These are phyloP conservation scores for Clinocottus analis DNA, from an alignment of 2,113 vertebrate genomes.

Conservation along the genomic window DNA sequence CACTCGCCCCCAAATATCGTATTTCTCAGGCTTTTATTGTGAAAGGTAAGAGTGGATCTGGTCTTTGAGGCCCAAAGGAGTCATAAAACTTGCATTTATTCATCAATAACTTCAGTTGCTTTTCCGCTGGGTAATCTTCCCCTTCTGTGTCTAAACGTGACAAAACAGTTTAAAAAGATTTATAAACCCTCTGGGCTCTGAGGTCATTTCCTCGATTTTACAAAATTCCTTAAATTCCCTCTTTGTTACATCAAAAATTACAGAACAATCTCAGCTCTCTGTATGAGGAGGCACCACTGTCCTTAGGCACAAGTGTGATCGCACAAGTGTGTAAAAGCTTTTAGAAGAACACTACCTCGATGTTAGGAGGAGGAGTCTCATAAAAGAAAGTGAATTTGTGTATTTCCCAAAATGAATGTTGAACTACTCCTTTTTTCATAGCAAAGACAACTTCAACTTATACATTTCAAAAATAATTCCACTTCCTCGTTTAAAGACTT, in stretches of 20 bases:
- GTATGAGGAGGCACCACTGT: too few species aligned
- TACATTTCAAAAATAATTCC: too few species aligned
- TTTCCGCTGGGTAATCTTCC: not conserved
- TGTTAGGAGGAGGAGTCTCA: not conserved
- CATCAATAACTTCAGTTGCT: not conserved
- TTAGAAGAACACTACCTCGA: too few species aligned
- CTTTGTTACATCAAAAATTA: too few species aligned
- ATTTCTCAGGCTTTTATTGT: constrained; percentile 1
- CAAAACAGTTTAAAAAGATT: not conserved
- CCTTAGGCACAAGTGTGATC: too few species aligned
- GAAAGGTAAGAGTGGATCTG: not conserved
- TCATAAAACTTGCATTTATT: not conserved
- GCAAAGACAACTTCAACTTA: not conserved
- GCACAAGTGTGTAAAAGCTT: too few species aligned
- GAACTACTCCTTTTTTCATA: not conserved
- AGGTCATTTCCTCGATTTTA: too few species aligned
- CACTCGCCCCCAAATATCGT: not conserved
- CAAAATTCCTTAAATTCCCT: too few species aligned
- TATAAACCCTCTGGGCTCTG: too few species aligned
- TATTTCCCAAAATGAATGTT: not conserved
- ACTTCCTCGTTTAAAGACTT: not conserved
- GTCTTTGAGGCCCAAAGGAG: not conserved
- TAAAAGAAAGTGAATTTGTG: not conserved
- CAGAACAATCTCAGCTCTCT: too few species aligned
- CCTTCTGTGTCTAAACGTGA: not conserved